Base-by-base conservation (phyloP, 1,140 invertebrate species). In the Parasteatoda tepidariorum region DNA sequence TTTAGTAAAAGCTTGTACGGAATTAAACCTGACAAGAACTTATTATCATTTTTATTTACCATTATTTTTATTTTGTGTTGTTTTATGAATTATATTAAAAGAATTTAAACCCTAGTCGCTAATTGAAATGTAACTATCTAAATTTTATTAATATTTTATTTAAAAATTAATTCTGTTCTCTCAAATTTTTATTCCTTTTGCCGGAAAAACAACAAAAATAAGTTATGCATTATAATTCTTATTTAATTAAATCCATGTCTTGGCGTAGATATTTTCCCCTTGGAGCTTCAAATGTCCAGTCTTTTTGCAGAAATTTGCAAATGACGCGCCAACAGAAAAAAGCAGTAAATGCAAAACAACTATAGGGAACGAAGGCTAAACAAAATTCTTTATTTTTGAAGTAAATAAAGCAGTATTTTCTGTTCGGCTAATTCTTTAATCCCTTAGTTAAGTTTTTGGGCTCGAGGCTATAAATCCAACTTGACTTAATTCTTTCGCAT, bases 381-480 rank as follows among this genome's bases (percentile, higher is more conserved):
- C 18, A 48, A 48, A 48, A 48, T 18, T 48, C 38, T 48, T 48
- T 13, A 13, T 13, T 48, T 48, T 48, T 48, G 38, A 9, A 13
- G 4, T 9, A 48, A n/a, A n/a, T n/a, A n/a, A n/a, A n/a, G n/a
- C n/a, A n/a, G n/a, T n/a, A n/a, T n/a, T n/a, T n/a, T n/a, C n/a
- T n/a, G n/a, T n/a, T n/a, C n/a, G 48, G n/a, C 31, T 41, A 48
- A 48, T 55, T 54, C 28, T 15, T 31, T 71, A 71, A 71, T 71
- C 68, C 68, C 48, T 71, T 71, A 15, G 9, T 18, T n/a, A 6
- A 71, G 48, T 71, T 71, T 55, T 24, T 30, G 26, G 41, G 41
- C 48, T 2, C 15, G n/a, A 13, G 41, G 41, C 15, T 55, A 55
- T 71, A 71, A 71, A n/a, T 71, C 41, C 48, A 13, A 48, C 68